Conservation (phyloP, 2,888 invertebrate species). For the Hirtodrosophila duncani region DNA sequence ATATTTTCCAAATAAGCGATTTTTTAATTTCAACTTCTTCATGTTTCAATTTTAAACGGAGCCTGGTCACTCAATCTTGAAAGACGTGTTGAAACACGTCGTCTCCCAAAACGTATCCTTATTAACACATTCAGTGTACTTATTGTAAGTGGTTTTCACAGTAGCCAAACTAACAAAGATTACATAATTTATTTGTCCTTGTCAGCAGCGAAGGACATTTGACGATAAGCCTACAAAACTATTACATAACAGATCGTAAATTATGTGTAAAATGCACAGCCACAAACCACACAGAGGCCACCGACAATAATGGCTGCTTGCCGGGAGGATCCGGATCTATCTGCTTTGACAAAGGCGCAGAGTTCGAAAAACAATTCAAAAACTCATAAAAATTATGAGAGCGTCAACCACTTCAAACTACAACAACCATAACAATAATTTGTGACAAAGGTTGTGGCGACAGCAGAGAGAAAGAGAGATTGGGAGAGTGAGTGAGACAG, state of each 20-base stretch:
- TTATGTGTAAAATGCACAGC: constrained; percentile 31
- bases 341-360: constrained; percentile 38
- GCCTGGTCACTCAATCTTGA: too few relatives aligned
- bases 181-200: constrained; percentile 33
- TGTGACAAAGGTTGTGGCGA: constrained; percentile 58
- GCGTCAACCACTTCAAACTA: constrained; percentile 40
- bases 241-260: constrained; percentile 61
- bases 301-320: constrained; percentile 63
- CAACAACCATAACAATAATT: too few relatives aligned
- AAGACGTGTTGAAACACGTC: too few relatives aligned
- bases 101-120: too few relatives aligned
- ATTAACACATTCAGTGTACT: too few relatives aligned
- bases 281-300: constrained; percentile 29
- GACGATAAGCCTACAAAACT: constrained; percentile 33
- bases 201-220: constrained; percentile 23
- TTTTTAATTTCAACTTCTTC: too few relatives aligned
- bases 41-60: too few relatives aligned
- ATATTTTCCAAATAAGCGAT: too few relatives aligned
- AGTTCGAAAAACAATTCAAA: constrained; percentile 58
- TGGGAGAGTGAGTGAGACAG: constrained; percentile 5
- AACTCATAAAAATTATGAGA: constrained; percentile 71
- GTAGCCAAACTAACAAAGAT: constrained; percentile 19
- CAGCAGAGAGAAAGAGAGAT: constrained; percentile 13
- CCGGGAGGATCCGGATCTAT: constrained; percentile 42
- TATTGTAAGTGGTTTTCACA: too few relatives aligned